Conservation (phyloP, 2,113 vertebrate genomes). For the Sinocyclocheilus anshuiensis region DNA sequence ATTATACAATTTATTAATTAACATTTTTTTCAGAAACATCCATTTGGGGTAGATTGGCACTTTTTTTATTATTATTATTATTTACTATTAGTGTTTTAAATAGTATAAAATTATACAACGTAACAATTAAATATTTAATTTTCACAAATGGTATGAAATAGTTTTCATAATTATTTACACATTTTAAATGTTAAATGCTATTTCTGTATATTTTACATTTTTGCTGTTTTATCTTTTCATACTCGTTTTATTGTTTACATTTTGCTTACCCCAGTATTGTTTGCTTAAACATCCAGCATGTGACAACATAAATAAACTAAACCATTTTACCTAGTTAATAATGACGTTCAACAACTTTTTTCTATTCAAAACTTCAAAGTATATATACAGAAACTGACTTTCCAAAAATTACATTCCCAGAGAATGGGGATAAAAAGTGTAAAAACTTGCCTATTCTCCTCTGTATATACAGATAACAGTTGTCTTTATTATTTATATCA, state of each 20-base stretch:
- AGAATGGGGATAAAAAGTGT: not conserved
- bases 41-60: no score
- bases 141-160: not conserved
- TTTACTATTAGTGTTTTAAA: not conserved
- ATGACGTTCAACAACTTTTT: not conserved
- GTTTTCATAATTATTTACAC: not conserved
- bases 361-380: not conserved
- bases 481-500: slow-evolving; percentile 30
- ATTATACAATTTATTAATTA: no score
- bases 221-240: not conserved
- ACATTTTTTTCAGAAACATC: no score
- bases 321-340: not conserved
- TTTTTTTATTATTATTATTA: no score
- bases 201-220: not conserved
- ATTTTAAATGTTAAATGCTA: not conserved
- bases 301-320: not conserved
- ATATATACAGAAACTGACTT: not conserved
- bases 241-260: not conserved
- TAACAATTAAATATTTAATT: not conserved
- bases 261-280: not conserved
- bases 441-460: not conserved
- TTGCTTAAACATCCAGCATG: not conserved
- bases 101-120: not conserved
- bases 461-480: not conserved
- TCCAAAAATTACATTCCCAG: not conserved